A percentile compares a stretch with the other conserved stretches of the same genome.
Conservation (phyloP, 1,140 invertebrate genomes). For the Sycobia sp. region DNA sequence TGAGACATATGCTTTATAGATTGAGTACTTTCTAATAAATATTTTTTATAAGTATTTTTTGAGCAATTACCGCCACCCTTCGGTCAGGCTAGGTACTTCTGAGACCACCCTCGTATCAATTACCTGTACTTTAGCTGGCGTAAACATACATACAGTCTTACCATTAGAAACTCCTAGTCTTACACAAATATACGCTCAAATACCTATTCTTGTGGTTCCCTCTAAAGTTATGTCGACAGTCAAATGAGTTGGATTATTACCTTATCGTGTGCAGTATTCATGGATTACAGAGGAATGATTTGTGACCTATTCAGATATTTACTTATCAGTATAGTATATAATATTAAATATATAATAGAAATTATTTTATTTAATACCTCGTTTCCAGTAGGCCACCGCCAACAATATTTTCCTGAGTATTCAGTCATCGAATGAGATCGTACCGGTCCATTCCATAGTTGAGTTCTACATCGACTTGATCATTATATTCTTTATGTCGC, state of each 20-base stretch:
- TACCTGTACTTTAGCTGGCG: constrained; percentile 82
- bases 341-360: background rate
- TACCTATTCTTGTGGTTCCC: constrained; percentile 78
- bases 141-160: constrained; percentile 95
- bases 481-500: constrained; percentile 94
- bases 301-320: constrained; percentile 70
- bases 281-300: constrained; percentile 97
- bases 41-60: too few relatives aligned
- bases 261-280: constrained; percentile 94
- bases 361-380: constrained; percentile 62
- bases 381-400: constrained; percentile 96
- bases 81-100: too few relatives aligned
- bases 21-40: too few relatives aligned
- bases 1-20: too few relatives aligned
- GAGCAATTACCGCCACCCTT: too few relatives aligned
- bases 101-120: too few relatives aligned
- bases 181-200: constrained; percentile 85
- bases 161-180: constrained; percentile 78
- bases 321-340: too few relatives aligned
- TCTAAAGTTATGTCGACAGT: constrained; percentile 89
- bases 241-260: constrained; percentile 90
- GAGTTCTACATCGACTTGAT: constrained; percentile 93
- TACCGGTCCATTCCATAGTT: constrained; percentile 95
- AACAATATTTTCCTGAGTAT: constrained; percentile 88
- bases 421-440: constrained; percentile 91